Evolutionary conservation across 2,797 vertebrate genomes (phyloP).

Genomic region (Sphenodon punctatus): DNA sequence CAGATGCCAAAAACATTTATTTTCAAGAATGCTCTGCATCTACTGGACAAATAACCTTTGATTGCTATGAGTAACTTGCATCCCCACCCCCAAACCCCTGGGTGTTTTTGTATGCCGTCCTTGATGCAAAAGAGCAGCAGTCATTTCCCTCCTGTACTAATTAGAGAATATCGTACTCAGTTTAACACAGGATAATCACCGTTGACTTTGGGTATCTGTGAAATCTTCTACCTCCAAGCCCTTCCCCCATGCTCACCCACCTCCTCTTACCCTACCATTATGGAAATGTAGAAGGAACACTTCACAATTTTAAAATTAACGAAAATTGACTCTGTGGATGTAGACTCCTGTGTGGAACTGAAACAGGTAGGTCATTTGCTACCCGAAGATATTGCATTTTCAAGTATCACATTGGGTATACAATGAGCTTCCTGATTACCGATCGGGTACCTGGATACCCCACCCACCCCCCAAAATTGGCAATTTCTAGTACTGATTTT

Average conservation of each 20-base stretch:
- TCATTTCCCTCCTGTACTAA: neutral
- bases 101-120: neutral
- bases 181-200: neutral
- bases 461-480: no score
- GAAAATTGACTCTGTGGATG: neutral
- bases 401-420: no score
- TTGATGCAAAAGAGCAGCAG: neutral
- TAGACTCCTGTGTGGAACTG: accelerated
- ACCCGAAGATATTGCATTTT: no score
- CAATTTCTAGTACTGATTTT: no score
- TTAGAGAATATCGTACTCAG: neutral
- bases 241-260: no score
- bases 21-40: neutral
- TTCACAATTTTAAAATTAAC: neutral
- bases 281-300: neutral
- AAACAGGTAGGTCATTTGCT: no score
- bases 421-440: no score
- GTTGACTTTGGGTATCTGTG: neutral
- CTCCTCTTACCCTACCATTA: neutral
- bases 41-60: neutral
- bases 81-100: neutral
- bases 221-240: neutral
- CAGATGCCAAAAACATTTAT: accelerated
- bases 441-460: no score
- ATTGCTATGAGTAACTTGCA: accelerated